phyloP scores from a whole-genome alignment of 2,797 vertebrate species.

The Tokudaia tokunoshimensis region DNA sequence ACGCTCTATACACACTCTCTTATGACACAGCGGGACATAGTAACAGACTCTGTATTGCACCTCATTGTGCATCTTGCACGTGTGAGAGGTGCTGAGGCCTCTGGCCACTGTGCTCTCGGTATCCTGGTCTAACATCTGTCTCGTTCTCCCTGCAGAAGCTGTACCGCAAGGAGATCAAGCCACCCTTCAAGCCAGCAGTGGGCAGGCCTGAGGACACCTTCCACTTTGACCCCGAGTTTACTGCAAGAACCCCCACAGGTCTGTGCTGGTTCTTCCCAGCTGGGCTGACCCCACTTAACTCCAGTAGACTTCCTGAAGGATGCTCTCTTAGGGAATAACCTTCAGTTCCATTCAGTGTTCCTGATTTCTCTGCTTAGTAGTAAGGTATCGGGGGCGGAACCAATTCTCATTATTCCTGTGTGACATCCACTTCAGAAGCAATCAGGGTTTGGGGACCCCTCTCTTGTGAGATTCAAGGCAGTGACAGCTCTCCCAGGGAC shows the following conservation, averaged over 20 bases:
- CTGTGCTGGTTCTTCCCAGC: neutral
- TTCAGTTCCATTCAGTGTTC: neutral
- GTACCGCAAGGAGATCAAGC: conserved; percentile 95
- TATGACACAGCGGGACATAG: neutral
- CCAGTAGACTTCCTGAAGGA: accelerated
- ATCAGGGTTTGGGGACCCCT: neutral
- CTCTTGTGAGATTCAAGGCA: neutral
- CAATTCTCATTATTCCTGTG: accelerated
- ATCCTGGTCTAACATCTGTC: neutral
- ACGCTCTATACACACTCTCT: accelerated
- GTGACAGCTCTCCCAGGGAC: neutral
- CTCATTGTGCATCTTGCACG: too few relatives aligned
- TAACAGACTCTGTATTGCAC: accelerated
- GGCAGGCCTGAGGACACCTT: conserved; percentile 98
- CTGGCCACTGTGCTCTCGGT: accelerated
- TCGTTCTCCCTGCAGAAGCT: conserved; percentile 90
- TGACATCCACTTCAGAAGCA: too few relatives aligned
- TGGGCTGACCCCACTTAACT: neutral
- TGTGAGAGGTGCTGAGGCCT: neutral
- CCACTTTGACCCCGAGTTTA: conserved; percentile 99
- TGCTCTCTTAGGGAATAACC: accelerated
- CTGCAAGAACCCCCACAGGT: conserved; percentile 97
- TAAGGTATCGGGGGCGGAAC: neutral
- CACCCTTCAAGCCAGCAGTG: conserved; percentile 97
- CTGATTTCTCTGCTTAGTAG: neutral